Conservation (phyloP, 1,140 invertebrate genomes). For the Trachymyrmex septentrionalis region DNA sequence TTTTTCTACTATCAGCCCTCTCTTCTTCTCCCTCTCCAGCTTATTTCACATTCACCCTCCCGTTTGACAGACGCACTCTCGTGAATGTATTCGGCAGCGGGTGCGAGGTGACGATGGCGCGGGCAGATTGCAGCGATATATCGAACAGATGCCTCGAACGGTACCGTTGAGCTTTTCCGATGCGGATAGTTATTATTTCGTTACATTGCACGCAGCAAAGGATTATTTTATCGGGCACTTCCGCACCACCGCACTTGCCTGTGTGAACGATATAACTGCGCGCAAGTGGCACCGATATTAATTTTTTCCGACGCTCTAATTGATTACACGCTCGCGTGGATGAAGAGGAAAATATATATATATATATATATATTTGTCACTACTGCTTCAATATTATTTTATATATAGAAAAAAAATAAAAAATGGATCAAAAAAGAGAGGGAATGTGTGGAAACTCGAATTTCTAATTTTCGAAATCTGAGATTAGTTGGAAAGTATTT, state of each 20-base stretch:
- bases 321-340: constrained; percentile 35
- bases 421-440: constrained; percentile 1
- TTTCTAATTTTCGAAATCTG: neutral
- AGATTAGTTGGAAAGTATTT: neutral
- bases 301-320: constrained; percentile 63
- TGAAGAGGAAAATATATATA: neutral
- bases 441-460: neutral
- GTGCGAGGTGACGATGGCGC: constrained; percentile 23
- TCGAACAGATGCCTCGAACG: constrained; percentile 9
- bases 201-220: constrained; percentile 75
- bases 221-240: constrained; percentile 78
- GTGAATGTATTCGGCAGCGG: neutral
- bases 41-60: constrained; percentile 31
- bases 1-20: constrained; percentile 8
- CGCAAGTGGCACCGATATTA: constrained; percentile 53
- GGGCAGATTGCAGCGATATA: constrained; percentile 26
- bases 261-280: constrained; percentile 62
- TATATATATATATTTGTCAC: too few relatives aligned
- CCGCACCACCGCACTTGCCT: constrained; percentile 60
- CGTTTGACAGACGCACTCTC: neutral
- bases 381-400: neutral
- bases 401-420: neutral
- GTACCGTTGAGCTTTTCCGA: constrained; percentile 16
- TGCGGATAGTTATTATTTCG: constrained; percentile 72
- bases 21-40: neutral